Conservation (phyloP, 2,797 vertebrate species). For the Lycodopsis pacificus region DNA sequence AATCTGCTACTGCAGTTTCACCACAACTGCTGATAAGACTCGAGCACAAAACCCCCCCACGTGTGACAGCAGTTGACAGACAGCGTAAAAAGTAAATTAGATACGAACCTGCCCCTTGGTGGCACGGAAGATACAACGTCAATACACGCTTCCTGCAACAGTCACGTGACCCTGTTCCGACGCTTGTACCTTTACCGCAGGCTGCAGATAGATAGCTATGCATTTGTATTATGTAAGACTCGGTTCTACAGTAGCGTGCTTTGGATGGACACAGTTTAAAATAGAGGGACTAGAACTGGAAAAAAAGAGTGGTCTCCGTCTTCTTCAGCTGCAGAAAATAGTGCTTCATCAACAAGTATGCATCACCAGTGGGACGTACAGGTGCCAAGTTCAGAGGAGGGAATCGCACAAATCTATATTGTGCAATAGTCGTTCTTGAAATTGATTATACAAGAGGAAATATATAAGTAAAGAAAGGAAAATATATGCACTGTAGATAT, state of each 20-base stretch:
- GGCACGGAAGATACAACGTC: not conserved
- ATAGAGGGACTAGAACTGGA: not conserved
- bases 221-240: not conserved
- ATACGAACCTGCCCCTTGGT: conserved; percentile 50
- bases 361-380: not conserved
- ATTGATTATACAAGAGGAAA: not conserved
- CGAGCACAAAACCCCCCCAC: not conserved
- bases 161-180: conserved; percentile 65
- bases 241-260: not conserved
- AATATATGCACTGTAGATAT: not conserved
- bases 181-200: not conserved
- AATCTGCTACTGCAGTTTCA: rapidly evolving
- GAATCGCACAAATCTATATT: not conserved
- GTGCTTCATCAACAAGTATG: not conserved
- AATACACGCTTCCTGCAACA: conserved; percentile 60
- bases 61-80: not conserved
- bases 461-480: not conserved
- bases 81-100: not conserved
- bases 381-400: not conserved
- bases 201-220: not conserved
- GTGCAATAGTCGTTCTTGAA: not conserved
- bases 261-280: not conserved
- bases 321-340: too few relatives aligned
- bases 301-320: not conserved
- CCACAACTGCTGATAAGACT: rapidly evolving